Conservation (phyloP, 2,888 invertebrate species). For the Aquatica leii region DNA sequence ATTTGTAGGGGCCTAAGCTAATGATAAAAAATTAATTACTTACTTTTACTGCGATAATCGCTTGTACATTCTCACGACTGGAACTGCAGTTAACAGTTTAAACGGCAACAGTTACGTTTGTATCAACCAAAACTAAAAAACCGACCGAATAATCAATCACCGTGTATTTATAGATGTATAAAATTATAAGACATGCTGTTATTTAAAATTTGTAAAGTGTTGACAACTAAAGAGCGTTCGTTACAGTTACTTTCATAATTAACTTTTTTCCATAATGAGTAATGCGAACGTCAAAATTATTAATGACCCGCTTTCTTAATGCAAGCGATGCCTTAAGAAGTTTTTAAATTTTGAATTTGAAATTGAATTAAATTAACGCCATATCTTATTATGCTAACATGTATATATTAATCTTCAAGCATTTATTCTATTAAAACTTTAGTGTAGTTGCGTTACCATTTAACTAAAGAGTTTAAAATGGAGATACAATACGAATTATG, state of each 20-base stretch:
- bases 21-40: not conserved
- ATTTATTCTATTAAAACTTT: too few relatives aligned
- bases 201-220: conserved; percentile 32
- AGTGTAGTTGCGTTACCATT: too few relatives aligned
- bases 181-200: conserved; percentile 43
- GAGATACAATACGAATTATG: too few relatives aligned
- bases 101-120: conserved; percentile 10
- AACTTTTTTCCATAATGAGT: conserved; percentile 33
- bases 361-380: conserved; percentile 15
- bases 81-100: too few relatives aligned
- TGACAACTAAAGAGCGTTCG: conserved; percentile 33
- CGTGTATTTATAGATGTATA: conserved; percentile 42
- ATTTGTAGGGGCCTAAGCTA: not conserved
- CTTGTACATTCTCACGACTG: too few relatives aligned
- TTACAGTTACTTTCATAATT: conserved; percentile 36
- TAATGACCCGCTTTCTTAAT: conserved; percentile 28
- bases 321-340: conserved; percentile 18
- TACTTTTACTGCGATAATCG: too few relatives aligned
- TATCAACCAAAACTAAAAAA: conserved; percentile 18
- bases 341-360: conserved; percentile 21
- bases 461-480: too few relatives aligned
- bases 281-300: conserved; percentile 32
- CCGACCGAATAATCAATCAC: conserved; percentile 43
- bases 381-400: not conserved
- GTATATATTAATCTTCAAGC: conserved; percentile 2